Conservation (phyloP, 92 coral and sea anemone species). For the Phymanthus crucifer region DNA sequence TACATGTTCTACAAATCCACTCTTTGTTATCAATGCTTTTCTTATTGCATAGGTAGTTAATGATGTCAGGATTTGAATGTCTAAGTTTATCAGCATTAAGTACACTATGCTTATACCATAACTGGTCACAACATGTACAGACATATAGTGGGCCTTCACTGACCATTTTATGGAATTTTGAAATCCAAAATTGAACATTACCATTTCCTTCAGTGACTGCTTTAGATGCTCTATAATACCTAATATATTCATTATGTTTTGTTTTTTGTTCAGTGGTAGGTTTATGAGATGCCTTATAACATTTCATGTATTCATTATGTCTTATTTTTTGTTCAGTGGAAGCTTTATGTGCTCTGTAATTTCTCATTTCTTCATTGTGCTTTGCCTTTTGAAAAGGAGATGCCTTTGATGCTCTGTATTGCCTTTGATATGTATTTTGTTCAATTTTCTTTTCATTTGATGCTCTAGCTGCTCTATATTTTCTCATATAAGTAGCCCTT, state of each 20-base stretch:
- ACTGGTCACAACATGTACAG: slow-evolving; percentile 61
- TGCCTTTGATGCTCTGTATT: background rate
- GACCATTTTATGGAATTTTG: slow-evolving; percentile 33
- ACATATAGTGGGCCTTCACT: slow-evolving; percentile 28
- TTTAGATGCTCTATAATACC: background rate
- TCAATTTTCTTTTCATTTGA: background rate
- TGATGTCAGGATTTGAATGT: too few relatives aligned
- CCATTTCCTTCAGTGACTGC: background rate
- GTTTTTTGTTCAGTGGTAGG: background rate
- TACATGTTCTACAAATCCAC: slow-evolving; percentile 55
- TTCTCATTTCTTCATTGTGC: background rate
- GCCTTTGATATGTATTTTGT: background rate
- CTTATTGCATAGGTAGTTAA: slow-evolving; percentile 38
- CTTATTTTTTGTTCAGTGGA: background rate
- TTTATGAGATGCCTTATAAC: background rate
- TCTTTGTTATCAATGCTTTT: slow-evolving; percentile 31
- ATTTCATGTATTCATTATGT: slow-evolving; percentile 1
- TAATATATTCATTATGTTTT: slow-evolving; percentile 1
- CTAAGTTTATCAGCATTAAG: slow-evolving; percentile 35
- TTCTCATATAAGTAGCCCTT: background rate
- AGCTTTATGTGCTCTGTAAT: slow-evolving; percentile 3
- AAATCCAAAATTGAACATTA: slow-evolving; percentile 5
- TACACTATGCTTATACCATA: slow-evolving; percentile 60
- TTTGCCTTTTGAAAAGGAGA: background rate
- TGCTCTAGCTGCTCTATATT: background rate